Evolutionary conservation across 2,113 vertebrate species (phyloP), one percentile per base, ranked within the genome.

Genomic region (Cavia porcellus): DNA sequence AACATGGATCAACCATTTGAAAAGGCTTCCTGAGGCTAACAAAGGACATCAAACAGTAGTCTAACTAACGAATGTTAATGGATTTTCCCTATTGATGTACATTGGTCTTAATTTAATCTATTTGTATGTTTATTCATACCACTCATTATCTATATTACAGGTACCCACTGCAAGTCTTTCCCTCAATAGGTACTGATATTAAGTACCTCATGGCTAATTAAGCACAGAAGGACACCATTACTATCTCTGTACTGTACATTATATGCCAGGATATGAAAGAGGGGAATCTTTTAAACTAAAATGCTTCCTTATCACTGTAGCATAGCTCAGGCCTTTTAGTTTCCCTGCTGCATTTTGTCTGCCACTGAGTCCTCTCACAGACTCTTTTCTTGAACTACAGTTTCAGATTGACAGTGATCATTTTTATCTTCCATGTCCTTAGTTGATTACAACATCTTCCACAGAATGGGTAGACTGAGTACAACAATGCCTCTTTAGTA

Each of bases 131-230:
- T 70, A 97, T 92, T 90, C 77, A 88, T 83, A 88, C 79, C 96
- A 86, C 88, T 97, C 92, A 95, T 97, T 96, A 94, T 88, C 85
- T 79, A 93, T 74, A 96, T 90, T 93, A 96, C 70, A 85, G 47
- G 80, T 90, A 93, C n/a, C 77, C 75, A 92, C 9, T 82, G 59
- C 64, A 96, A 96, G 80, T 89, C 11, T 89, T 89, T 20, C 28
- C 32, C 89, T 97, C 50, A 84, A 77, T 80, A 72, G 81, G 35
- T 89, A 95, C 61, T 96, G 59, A 81, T 92, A 94, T 75, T 87
- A 94, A 95, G 74, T 88, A 89, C 35, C 55, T 86, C 22, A 30
- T 5, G 47, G 47, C 92, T 97, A 92, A 96, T 92, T 85, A 95
- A 94, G 45, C 50, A 75, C 68, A 94, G 77, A 68, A 68, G 87